Percentiles rank a stretch among this genome's conserved stretches.
Conservation (phyloP, 1,140 invertebrate genomes). For the Drosophila pachea region DNA sequence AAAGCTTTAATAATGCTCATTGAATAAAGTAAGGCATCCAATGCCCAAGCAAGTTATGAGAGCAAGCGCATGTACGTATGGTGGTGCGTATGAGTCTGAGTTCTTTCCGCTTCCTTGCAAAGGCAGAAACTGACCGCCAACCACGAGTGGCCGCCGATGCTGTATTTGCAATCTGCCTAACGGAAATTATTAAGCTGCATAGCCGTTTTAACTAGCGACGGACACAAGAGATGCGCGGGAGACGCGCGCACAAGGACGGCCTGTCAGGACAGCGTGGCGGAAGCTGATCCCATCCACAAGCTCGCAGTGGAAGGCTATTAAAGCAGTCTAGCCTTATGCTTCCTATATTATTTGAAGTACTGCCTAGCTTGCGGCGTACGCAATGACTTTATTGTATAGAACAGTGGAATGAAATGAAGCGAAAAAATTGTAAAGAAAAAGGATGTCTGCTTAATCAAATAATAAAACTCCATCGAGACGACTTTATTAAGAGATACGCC, state of each 20-base stretch:
- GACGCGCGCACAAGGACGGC: constrained; percentile 14
- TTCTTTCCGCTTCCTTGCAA: constrained; percentile 57
- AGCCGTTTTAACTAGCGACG: constrained; percentile 26
- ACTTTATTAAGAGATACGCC: no score
- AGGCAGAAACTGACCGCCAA: constrained; percentile 19
- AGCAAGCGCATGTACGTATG: not conserved
- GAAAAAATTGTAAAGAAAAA: not conserved
- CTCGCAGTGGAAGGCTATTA: constrained; percentile 10
- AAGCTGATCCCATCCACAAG: constrained; percentile 31
- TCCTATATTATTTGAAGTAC: constrained; percentile 30
- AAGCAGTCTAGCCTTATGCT: constrained; percentile 33
- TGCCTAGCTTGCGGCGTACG: constrained; percentile 21
- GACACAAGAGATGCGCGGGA: constrained; percentile 22
- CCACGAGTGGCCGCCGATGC: constrained; percentile 23
- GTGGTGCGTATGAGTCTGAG: constrained; percentile 28
- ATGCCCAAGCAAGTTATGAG: constrained; percentile 30
- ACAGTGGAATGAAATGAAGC: not conserved
- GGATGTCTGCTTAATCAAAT: no score
- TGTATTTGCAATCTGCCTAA: constrained; percentile 39
- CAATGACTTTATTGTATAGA: not conserved
- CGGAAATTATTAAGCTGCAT: constrained; percentile 66
- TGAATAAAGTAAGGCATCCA: not conserved
- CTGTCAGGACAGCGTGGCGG: constrained; percentile 40
- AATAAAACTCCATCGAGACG: no score
- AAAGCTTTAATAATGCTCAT: not conserved